Conservation (phyloP, 2,888 invertebrate genomes). For the Eristalis arbustorum region DNA sequence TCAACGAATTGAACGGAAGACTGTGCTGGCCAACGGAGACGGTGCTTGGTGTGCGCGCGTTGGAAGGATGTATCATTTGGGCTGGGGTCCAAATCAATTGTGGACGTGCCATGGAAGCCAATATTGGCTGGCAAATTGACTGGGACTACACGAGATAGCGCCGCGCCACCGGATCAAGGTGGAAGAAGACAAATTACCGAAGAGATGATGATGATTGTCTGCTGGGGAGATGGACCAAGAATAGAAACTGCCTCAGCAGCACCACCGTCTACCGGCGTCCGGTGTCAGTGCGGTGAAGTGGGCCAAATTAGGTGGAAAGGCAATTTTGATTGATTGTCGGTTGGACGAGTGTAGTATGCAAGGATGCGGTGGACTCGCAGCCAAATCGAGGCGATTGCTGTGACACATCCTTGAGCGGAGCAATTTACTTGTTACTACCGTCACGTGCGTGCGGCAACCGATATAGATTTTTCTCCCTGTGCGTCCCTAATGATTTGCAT, state of each 20-base stretch:
- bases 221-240: background rate
- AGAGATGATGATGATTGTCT: conserved; percentile 27
- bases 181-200: conserved; percentile 38
- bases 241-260: too few species aligned
- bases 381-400: background rate
- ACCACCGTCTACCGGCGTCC: background rate
- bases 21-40: background rate
- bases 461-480: background rate
- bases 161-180: conserved; percentile 13
- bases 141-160: conserved; percentile 20
- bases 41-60: background rate
- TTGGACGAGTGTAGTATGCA: background rate
- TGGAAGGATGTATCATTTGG: conserved; percentile 29
- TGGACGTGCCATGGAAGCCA: conserved; percentile 48
- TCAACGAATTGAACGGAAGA: conserved; percentile 20
- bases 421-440: background rate
- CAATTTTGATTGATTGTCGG: conserved; percentile 30
- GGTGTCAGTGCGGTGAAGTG: conserved; percentile 24
- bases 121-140: conserved; percentile 39
- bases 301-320: conserved; percentile 26
- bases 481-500: background rate
- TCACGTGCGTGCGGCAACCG: background rate
- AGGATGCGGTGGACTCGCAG: background rate
- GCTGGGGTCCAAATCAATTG: conserved; percentile 43
- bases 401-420: background rate